Conservation (phyloP, 2,113 vertebrate species). For the Meriones unguiculatus region DNA sequence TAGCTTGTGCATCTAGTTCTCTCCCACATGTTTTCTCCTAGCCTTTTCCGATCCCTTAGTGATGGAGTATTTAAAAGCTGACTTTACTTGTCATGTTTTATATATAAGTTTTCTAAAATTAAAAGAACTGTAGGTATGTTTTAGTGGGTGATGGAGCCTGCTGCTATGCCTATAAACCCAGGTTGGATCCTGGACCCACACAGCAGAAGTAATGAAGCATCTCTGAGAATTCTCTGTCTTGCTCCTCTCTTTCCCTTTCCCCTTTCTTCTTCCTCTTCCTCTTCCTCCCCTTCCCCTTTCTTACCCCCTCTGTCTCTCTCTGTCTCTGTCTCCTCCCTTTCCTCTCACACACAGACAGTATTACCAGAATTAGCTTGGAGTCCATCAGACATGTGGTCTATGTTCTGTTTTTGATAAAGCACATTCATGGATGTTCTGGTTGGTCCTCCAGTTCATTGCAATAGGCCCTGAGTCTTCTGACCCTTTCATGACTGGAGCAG, state of each 20-base stretch:
- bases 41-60: rapidly evolving
- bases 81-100: background rate
- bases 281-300: too few relatives aligned
- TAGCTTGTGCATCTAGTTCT: too few relatives aligned
- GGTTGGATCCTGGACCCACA: background rate
- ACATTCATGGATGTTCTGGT: too few relatives aligned
- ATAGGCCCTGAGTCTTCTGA: conserved; percentile 16
- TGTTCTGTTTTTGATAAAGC: too few relatives aligned
- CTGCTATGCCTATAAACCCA: background rate
- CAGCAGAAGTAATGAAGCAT: background rate
- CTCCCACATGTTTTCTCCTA: rapidly evolving
- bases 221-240: background rate
- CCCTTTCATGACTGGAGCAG: background rate
- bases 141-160: background rate
- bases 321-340: too few relatives aligned
- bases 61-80: background rate
- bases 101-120: background rate
- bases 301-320: too few relatives aligned
- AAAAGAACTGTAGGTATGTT: background rate
- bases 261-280: too few relatives aligned
- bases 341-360: background rate
- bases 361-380: too few relatives aligned
- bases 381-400: too few relatives aligned
- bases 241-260: too few relatives aligned
- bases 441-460: too few relatives aligned